phyloP scores from a whole-genome alignment of 2,797 vertebrate genomes.

The Sebastes dallii region DNA sequence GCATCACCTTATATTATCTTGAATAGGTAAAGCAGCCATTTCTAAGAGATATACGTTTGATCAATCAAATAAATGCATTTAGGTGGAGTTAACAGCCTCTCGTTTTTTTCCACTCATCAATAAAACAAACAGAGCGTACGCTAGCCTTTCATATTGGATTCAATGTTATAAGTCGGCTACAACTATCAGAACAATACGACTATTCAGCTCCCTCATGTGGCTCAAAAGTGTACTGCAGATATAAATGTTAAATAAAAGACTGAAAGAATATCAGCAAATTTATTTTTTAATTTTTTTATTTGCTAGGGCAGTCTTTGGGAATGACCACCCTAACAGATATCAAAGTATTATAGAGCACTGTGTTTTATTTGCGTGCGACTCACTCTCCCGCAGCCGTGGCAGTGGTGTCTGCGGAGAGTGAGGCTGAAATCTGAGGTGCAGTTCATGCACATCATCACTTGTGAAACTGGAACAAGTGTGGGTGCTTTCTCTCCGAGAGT shows the following conservation, averaged over 20 bases:
- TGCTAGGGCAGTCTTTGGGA: too few species aligned
- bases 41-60: too few species aligned
- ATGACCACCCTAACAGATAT: neutral
- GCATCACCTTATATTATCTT: neutral
- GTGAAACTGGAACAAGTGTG: constrained; percentile 90
- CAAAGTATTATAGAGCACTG: neutral
- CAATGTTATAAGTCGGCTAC: neutral
- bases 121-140: neutral
- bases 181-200: neutral
- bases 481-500: constrained; percentile 92
- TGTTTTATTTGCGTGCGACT: constrained; percentile 13
- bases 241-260: neutral
- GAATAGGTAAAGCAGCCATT: neutral
- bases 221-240: neutral
- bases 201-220: neutral
- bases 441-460: constrained; percentile 97
- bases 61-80: neutral
- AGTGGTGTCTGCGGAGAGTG: constrained; percentile 92
- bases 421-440: constrained; percentile 95
- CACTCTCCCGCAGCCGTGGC: constrained; percentile 95
- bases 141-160: neutral
- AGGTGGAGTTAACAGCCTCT: neutral
- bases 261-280: neutral
- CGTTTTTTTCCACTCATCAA: neutral
- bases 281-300: neutral